These are phyloP conservation scores for Drosophila kanekoi DNA, from an alignment of 2,888 invertebrate species.

Conservation along the genomic window DNA sequence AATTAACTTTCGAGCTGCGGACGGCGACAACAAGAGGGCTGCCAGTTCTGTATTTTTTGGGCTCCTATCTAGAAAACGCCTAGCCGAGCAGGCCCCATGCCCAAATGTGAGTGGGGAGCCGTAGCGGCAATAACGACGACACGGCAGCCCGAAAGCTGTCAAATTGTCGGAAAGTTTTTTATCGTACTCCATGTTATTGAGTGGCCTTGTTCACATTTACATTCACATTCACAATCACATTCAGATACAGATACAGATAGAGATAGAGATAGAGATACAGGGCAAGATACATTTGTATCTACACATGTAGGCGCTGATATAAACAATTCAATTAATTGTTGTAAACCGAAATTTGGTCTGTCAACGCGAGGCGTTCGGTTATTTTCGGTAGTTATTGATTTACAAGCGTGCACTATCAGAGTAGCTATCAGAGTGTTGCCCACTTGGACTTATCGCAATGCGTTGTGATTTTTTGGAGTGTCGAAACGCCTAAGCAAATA, in stretches of 20 bases:
- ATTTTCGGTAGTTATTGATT: constrained; percentile 80
- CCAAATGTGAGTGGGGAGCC: constrained; percentile 39
- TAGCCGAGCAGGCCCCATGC: constrained; percentile 28
- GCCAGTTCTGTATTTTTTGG: constrained; percentile 34
- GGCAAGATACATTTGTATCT: constrained; percentile 75
- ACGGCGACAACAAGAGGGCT: constrained; percentile 66
- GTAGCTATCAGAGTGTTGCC: constrained; percentile 55
- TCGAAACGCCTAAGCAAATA: constrained; percentile 79
- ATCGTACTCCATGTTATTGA: constrained; percentile 74
- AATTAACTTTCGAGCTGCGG: constrained; percentile 72
- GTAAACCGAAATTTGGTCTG: constrained; percentile 56
- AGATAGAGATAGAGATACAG: constrained; percentile 18
- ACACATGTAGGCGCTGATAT: constrained; percentile 70
- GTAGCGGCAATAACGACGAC: constrained; percentile 28
- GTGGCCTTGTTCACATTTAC: constrained; percentile 76
- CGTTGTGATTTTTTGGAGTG: constrained; percentile 76
- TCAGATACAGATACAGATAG: constrained; percentile 3
- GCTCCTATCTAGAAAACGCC: constrained; percentile 46
- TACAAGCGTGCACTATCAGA: constrained; percentile 67
- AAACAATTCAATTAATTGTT: constrained; percentile 82
- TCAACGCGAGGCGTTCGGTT: constrained; percentile 30
- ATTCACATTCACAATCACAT: constrained; percentile 66
- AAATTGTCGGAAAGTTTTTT: constrained; percentile 75
- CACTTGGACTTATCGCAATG: constrained; percentile 75
- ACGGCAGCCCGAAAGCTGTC: constrained; percentile 69